Conservation (phyloP, 2,113 vertebrate species). For the Pelusios castaneus region DNA sequence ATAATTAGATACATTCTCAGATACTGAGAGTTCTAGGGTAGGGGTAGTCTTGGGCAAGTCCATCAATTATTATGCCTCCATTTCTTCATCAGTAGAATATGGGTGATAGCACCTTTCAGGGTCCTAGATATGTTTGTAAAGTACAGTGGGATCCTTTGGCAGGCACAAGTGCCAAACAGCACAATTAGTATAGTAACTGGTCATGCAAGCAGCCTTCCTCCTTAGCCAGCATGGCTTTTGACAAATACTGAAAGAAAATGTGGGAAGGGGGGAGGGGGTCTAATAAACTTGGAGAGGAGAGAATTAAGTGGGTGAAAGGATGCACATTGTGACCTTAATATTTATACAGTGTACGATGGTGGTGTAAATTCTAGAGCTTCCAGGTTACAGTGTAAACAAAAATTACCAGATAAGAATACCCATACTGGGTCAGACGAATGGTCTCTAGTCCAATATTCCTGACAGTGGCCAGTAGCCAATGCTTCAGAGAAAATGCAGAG, state of each 20-base stretch:
- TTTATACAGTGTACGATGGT: too few relatives aligned
- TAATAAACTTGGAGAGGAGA: not conserved
- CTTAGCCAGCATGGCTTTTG: not conserved
- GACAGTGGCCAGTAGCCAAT: not conserved
- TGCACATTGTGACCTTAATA: not conserved
- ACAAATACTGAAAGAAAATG: not conserved
- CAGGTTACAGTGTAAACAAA: not conserved
- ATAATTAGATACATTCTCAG: accelerated
- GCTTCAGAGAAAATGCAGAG: not conserved
- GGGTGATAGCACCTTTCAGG: not conserved
- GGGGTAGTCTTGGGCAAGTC: not conserved
- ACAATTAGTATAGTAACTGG: accelerated
- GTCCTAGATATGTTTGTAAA: not conserved
- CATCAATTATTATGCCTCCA: not conserved
- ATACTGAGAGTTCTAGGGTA: not conserved
- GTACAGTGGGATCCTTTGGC: not conserved
- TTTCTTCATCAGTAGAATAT: not conserved
- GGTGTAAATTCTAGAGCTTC: not conserved
- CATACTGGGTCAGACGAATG: not conserved
- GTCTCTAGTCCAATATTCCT: not conserved
- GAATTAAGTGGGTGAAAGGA: not conserved
- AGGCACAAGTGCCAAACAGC: not conserved
- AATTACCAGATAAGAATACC: not conserved
- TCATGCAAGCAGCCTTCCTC: not conserved
- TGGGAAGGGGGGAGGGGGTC: accelerated